These are phyloP conservation scores for Paramormyrops kingsleyae DNA, from an alignment of 2,113 vertebrate species.

Conservation along the genomic window DNA sequence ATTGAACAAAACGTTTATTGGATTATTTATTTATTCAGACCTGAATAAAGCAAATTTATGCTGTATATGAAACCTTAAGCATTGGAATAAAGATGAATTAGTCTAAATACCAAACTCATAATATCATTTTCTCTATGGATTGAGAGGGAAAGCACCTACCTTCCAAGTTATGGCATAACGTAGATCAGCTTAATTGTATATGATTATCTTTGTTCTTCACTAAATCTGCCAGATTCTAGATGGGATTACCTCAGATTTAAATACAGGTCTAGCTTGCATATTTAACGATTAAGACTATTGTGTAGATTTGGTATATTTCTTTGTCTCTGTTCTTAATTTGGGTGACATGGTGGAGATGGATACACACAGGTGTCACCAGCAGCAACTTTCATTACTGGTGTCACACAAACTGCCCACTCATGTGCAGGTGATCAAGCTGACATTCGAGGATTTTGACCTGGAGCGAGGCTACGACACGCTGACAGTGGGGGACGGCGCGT, in stretches of 20 bases:
- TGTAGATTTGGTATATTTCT: not conserved
- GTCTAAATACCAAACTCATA: not conserved
- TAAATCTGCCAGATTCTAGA: not conserved
- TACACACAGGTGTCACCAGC: not conserved
- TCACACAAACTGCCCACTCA: slow-evolving; percentile 26
- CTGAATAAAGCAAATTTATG: not conserved
- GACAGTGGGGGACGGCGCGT: slow-evolving; percentile 86
- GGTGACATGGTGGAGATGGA: not conserved
- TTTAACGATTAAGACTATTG: not conserved
- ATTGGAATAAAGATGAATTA: slow-evolving; percentile 13
- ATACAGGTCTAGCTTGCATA: not conserved
- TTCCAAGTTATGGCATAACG: not conserved
- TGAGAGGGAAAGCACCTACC: not conserved
- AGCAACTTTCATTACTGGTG: not conserved
- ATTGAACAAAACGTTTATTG: slow-evolving; percentile 27
- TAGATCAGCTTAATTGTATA: not conserved
- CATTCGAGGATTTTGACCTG: slow-evolving; percentile 95
- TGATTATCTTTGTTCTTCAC: not conserved
- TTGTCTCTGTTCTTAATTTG: not conserved
- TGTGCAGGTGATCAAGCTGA: slow-evolving; percentile 91
- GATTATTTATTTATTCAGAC: slow-evolving; percentile 22
- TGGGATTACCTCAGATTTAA: not conserved
- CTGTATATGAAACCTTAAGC: not conserved
- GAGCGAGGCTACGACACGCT: slow-evolving; percentile 97
- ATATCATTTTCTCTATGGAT: not conserved